Base-by-base conservation (phyloP, 2,113 vertebrate species). In the Piprites chloris region DNA sequence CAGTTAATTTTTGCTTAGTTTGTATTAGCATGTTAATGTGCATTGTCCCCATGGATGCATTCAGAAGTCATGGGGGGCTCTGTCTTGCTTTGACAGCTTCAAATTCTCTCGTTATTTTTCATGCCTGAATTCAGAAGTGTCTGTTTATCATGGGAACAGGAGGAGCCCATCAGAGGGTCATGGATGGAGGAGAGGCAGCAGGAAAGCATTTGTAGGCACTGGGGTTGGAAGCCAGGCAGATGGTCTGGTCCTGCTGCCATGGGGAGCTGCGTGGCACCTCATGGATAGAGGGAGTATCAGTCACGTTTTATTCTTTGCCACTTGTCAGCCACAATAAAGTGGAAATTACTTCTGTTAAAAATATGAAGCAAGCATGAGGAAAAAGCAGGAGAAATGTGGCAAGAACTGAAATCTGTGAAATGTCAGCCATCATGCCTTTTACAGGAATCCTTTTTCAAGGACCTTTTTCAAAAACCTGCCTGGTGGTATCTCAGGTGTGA, bases 171-270 rank as follows among this genome's bases (percentile, higher is more conserved):
- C 11, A 1, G 47, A 21, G 17, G 37, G 3, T 9, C 16, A 2
- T 12, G 35, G 33, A 3, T 58, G 62, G 30, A 67, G 62, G 55
- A 72, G 14, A 11, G 71, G 14, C 30, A 56, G 16, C 35, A 68
- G 71, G 22, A 39, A 50, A 35, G 39, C 27, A 1, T 32, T 74
- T 76, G 52, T 10, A 22, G 65, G 74, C 2, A 3, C 19, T 47
- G 46, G 6, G 52, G 15, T 11, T 61, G 63, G 63, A 35, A 85
- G 67, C 39, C 4, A 2, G 50, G 56, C 23, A 5, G 49, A 39
- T 1, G 3, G 3, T n/a, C 6, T 9, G 32, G 14, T 26, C 22
- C 52, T 1, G 3, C 8, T 42, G 67, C 71, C n/a, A 21, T 9
- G 5, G 65, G 41, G 46, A 76, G 33, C 55, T 52, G 18, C 1